Percentiles rank a stretch among this genome's conserved stretches.
Conservation (phyloP, 2,113 vertebrate species). For the Oryzias woworae region DNA sequence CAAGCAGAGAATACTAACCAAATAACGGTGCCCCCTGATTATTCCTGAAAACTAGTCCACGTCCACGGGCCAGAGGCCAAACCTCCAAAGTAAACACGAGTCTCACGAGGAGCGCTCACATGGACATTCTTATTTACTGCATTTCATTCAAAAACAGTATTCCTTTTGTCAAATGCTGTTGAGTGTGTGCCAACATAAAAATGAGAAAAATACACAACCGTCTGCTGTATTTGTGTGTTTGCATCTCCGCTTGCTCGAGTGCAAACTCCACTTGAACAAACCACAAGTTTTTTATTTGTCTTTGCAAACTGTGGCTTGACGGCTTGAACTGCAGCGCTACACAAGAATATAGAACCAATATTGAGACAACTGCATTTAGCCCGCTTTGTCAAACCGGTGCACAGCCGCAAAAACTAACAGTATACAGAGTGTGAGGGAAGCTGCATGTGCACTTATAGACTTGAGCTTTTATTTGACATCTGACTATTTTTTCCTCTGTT, state of each 20-base stretch:
- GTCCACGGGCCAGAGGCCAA: constrained; percentile 73
- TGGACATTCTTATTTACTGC: constrained; percentile 78
- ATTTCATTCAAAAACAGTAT: constrained; percentile 78
- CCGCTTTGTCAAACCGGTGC: constrained; percentile 42
- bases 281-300: constrained; percentile 70
- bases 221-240: constrained; percentile 59
- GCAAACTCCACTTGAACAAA: constrained; percentile 65
- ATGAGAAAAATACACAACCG: constrained; percentile 66
- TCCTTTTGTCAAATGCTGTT: constrained; percentile 71
- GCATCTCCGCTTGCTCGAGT: constrained; percentile 60
- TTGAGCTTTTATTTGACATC: constrained; percentile 27
- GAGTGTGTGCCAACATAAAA: constrained; percentile 68
- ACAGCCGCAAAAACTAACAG: constrained; percentile 40
- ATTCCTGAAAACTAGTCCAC: constrained; percentile 78
- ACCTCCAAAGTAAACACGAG: constrained; percentile 77
- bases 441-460: constrained; percentile 12
- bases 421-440: constrained; percentile 13
- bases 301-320: constrained; percentile 48
- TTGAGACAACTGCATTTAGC: constrained; percentile 69
- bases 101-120: constrained; percentile 64
- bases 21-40: constrained; percentile 78
- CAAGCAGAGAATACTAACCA: constrained; percentile 63
- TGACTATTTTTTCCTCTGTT: constrained; percentile 23
- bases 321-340: constrained; percentile 57
- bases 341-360: constrained; percentile 64